These are phyloP conservation scores for Leucoraja erinaceus DNA, from an alignment of 2,113 vertebrate genomes.

Conservation along the genomic window DNA sequence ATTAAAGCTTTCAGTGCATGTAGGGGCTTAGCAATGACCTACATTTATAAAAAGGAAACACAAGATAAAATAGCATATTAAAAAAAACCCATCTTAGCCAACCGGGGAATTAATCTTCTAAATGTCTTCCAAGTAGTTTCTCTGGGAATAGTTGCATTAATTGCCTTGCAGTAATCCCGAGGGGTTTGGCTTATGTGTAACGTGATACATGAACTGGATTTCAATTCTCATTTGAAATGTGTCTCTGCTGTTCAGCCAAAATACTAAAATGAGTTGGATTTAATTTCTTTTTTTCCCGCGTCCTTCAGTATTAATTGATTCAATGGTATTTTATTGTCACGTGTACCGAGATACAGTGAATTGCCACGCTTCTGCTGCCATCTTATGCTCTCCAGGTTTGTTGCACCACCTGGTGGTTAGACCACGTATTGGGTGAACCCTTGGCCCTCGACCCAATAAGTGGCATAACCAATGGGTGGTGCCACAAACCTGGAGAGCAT, in stretches of 20 bases:
- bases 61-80: not conserved
- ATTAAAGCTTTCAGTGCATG: not conserved
- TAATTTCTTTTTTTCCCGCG: not conserved
- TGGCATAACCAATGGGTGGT: no score
- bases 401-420: no score
- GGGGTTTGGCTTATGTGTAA: no score
- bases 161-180: not conserved
- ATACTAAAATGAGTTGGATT: not conserved
- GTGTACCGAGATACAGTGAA: no score
- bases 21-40: not conserved
- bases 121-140: not conserved
- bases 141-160: not conserved
- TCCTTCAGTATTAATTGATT: no score
- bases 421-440: no score
- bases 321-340: no score
- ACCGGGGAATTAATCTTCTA: not conserved
- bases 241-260: not conserved
- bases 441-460: no score
- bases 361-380: no score
- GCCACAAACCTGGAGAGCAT: no score
- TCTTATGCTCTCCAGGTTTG: no score
- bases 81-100: not conserved
- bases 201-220: not conserved
- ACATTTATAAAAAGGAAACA: not conserved
- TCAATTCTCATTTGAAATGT: not conserved